Base-by-base conservation (phyloP, 30 jellyfish, hydroid and myxozoan genomes). In the Cassiopea xamachana region DNA sequence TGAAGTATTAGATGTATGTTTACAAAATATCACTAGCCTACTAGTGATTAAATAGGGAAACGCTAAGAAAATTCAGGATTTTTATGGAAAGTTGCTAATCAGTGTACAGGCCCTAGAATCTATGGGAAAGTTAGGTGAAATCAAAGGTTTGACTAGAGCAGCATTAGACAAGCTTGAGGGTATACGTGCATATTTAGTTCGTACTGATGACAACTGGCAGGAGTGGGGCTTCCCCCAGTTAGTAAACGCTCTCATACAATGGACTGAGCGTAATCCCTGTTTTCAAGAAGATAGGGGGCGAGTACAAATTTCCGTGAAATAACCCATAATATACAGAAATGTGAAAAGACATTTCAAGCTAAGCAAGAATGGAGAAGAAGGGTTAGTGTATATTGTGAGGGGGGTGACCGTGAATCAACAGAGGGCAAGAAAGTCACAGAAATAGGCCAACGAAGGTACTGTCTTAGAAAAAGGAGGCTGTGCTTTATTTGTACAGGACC, bases 191-290 rank as follows among this genome's bases (percentile, higher is more conserved):
- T 88, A 91, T 77, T 88, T 91, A 69, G 95, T 91, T 69, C 80
- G 88, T 18, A 59, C 61, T 46, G 96, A 91, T 73, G 92, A 91
- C n/a, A 87, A 73, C 82, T 91, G 97, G 97, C 89, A 91, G 61
- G 84, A 79, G 46, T 91, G 97, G 97, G 88, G 60, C 46, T 91
- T 91, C 82, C 88, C 88, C 55, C 70, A 85, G 45, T 73, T 85
- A 13, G 77, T 78, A 58, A 62, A 91, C 50, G 85, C 97, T 45
- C 96, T 84, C 77, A 64, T 76, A 75, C 74, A 73, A 80, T 91
- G 97, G 97, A 91, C 96, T 14, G 95, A 85, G 87, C 73, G 97
- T 69, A 91, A 91, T 69, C 97, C 97, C 69, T 45, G 71, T 14
- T 75, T 90, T 60, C 80, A 49, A 55, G 93, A 85, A 2, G 83